Conservation (phyloP, 2,888 invertebrate genomes). For the Diachrysia chrysitis region DNA sequence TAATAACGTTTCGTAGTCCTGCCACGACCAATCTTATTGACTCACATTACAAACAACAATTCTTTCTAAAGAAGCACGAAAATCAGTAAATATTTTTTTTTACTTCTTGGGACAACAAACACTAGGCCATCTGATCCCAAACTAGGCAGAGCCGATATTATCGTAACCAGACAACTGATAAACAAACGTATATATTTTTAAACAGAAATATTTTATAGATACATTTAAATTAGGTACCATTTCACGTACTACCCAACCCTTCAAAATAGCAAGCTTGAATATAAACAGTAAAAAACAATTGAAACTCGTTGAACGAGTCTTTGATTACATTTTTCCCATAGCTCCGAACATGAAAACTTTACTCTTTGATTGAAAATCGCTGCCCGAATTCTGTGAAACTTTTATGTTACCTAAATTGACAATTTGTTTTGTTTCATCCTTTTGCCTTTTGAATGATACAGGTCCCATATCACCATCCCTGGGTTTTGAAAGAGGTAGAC, state of each 20-base stretch:
- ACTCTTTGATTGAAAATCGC: conserved; percentile 72
- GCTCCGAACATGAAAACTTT: conserved; percentile 57
- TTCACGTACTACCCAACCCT: neutral
- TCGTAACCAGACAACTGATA: no score
- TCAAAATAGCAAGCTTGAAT: neutral
- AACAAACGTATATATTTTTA: no score
- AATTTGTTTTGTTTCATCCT: conserved; percentile 44
- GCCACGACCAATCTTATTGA: no score
- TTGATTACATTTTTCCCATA: conserved; percentile 67
- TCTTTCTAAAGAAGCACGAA: no score
- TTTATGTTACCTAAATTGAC: conserved; percentile 60
- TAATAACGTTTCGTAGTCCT: no score
- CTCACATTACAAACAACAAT: no score
- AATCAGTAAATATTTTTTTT: no score
- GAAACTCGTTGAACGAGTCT: conserved; percentile 31
- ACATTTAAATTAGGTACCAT: no score
- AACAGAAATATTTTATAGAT: no score
- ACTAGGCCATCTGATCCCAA: no score
- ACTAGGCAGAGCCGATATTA: no score
- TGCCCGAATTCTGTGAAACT: conserved; percentile 61
- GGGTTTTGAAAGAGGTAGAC: neutral
- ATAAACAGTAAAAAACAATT: conserved; percentile 6
- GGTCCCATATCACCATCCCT: neutral
- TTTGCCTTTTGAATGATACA: neutral
- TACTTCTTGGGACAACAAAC: no score